Evolutionary conservation across 2,113 vertebrate species (phyloP), one percentile per base, ranked within the genome.

Genomic region (Eurypyga helias): DNA sequence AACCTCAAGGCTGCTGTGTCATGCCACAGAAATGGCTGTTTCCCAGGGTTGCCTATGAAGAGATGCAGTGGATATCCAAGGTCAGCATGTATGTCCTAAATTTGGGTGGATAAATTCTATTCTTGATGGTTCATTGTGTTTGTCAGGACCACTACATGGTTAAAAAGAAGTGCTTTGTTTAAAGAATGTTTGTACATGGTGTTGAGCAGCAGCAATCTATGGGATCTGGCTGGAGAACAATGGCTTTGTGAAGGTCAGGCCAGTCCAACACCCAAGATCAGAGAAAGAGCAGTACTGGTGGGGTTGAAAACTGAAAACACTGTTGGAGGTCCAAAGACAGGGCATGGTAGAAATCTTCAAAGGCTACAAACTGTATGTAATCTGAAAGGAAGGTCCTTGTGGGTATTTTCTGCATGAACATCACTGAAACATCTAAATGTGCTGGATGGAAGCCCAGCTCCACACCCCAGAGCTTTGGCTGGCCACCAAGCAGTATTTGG

Each of bases 391-490:
- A 73, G 28, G 64, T 58, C 72, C 67, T 78, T 48, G 54, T 66
- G 94, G 93, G 48, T 58, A 34, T 92, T 90, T 84, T 62, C 64
- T 96, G 43, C 65, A 46, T 43, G 73, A 82, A 51, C 65, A 82
- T 89, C 69, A 24, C 41, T 82, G 73, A 80, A 80, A 60, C 48
- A 41, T 92, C 58, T 69, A 11, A 72, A 64, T 61, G 49, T 49
- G 24, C 83, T 96, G 88, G 79, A 38, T 2, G 8, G 58, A 77
- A 85, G 83, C 90, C 92, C 57, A 80, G 85, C 41, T 83, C 75
- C 90, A 72, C 90, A 49, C 79, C 92, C 78, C 10, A 15, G 62
- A 65, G 62, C 92, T 72, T 95, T 96, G 92, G 88, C 90, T 76
- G 75, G 48, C 75, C 54, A 83, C 85, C 95, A 88, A 41, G 54